Conservation (phyloP, 2,888 invertebrate species). For the Mythimna impura region DNA sequence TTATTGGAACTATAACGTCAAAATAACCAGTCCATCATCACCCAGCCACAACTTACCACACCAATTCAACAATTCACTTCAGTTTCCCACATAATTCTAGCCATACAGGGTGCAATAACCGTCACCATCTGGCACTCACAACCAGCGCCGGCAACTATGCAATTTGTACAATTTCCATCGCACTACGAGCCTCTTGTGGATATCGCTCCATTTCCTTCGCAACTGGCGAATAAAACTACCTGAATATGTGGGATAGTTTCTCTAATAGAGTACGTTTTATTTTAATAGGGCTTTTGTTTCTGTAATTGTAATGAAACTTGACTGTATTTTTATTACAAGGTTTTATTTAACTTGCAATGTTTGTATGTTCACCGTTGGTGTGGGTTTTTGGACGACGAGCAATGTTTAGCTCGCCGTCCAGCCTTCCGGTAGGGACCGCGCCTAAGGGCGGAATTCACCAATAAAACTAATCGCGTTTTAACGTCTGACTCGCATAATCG, state of each 20-base stretch:
- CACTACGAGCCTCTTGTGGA: slow-evolving; percentile 26
- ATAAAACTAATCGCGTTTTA: too few species aligned
- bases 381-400: too few species aligned
- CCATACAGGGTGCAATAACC: slow-evolving; percentile 37
- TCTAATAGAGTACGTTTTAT: slow-evolving; percentile 5
- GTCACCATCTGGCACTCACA: slow-evolving; percentile 1
- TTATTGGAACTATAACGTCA: background rate
- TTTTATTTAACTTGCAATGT: too few species aligned
- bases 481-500: too few species aligned
- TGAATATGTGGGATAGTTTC: slow-evolving; percentile 30
- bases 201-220: slow-evolving; percentile 36
- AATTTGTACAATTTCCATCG: slow-evolving; percentile 45
- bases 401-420: too few species aligned
- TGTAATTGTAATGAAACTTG: background rate
- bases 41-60: background rate
- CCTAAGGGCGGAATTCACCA: too few species aligned
- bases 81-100: slow-evolving; percentile 13
- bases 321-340: too few species aligned
- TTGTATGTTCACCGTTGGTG: too few species aligned
- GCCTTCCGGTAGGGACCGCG: too few species aligned
- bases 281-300: background rate
- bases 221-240: slow-evolving; percentile 27
- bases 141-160: slow-evolving; percentile 27
- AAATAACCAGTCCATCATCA: background rate
- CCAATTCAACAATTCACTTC: background rate